A percentile compares a stretch with the other conserved stretches of the same genome.
phyloP scores from a whole-genome alignment of 2,888 invertebrate genomes.

The Enchytraeus crypticus region DNA sequence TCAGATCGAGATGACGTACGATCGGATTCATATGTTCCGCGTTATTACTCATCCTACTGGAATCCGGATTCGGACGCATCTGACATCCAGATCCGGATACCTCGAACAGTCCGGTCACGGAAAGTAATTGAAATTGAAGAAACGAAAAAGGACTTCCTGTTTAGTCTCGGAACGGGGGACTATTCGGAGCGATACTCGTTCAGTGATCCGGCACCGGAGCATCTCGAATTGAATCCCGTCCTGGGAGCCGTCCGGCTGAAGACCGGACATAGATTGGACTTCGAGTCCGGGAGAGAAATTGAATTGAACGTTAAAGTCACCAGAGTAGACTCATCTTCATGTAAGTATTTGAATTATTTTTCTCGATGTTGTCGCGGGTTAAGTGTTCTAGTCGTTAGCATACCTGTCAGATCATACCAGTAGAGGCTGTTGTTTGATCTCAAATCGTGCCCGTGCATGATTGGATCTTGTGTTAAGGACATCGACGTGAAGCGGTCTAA shows the following conservation, averaged over 20 bases:
- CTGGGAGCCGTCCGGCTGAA: conserved; percentile 3
- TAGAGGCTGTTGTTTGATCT: neutral
- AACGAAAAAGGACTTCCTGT: neutral
- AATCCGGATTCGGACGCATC: no score
- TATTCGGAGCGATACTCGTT: conserved; percentile 18
- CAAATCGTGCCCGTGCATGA: no score
- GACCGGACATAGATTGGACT: conserved; percentile 3
- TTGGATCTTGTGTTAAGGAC: no score
- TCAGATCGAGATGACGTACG: no score
- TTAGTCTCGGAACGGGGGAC: conserved; percentile 2
- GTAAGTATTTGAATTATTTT: neutral
- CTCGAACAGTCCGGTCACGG: neutral
- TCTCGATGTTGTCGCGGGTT: neutral
- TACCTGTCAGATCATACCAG: neutral
- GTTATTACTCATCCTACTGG: no score
- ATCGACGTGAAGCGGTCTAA: no score
- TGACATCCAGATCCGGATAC: no score
- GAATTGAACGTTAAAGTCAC: conserved; percentile 32
- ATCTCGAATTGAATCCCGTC: conserved; percentile 7
- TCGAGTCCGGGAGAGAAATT: conserved; percentile 60
- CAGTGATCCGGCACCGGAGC: conserved; percentile 7
- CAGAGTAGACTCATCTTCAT: conserved; percentile 1
- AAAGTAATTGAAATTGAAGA: conserved; percentile 17
- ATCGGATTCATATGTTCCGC: no score
- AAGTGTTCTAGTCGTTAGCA: neutral